Percentiles rank a stretch among this genome's conserved stretches.
phyloP scores from a whole-genome alignment of 2,888 invertebrate species.

The Hedychridium roseum region DNA sequence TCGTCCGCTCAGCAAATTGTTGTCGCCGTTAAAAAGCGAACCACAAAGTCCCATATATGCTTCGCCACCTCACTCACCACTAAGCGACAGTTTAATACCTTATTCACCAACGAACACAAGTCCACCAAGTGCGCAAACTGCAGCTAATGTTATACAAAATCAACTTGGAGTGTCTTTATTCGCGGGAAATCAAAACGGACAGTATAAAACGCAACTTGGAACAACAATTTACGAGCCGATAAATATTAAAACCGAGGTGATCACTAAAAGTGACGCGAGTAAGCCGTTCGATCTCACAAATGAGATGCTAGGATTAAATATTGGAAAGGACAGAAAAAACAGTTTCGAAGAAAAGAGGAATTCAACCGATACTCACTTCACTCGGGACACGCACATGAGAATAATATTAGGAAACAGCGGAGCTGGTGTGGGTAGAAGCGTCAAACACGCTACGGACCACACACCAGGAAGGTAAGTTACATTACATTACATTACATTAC shows the following conservation, averaged over 20 bases:
- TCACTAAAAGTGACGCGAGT: conserved; percentile 50
- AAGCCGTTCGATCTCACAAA: conserved; percentile 61
- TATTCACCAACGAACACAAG: conserved; percentile 62
- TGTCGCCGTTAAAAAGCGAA: conserved; percentile 71
- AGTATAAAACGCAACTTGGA: conserved; percentile 52
- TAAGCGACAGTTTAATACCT: conserved; percentile 69
- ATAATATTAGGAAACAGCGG: conserved; percentile 77
- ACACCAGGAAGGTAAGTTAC: conserved; percentile 48
- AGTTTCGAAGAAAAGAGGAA: conserved; percentile 55
- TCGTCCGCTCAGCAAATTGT: conserved; percentile 71
- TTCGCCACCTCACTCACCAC: conserved; percentile 79
- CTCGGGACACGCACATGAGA: conserved; percentile 90
- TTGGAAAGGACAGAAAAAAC: conserved; percentile 54
- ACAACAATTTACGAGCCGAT: conserved; percentile 60
- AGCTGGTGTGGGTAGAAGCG: conserved; percentile 59
- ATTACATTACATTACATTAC: too few species aligned
- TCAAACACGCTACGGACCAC: conserved; percentile 54
- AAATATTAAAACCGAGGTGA: conserved; percentile 57
- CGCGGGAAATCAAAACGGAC: conserved; percentile 55
- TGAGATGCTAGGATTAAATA: conserved; percentile 58
- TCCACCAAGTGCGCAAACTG: conserved; percentile 60
- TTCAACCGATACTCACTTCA: conserved; percentile 81
- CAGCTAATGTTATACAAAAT: conserved; percentile 60
- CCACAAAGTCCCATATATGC: conserved; percentile 81
- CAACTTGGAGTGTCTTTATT: conserved; percentile 59